Base-by-base conservation (phyloP, 2,797 vertebrate species). In the Peromyscus melanophrys region DNA sequence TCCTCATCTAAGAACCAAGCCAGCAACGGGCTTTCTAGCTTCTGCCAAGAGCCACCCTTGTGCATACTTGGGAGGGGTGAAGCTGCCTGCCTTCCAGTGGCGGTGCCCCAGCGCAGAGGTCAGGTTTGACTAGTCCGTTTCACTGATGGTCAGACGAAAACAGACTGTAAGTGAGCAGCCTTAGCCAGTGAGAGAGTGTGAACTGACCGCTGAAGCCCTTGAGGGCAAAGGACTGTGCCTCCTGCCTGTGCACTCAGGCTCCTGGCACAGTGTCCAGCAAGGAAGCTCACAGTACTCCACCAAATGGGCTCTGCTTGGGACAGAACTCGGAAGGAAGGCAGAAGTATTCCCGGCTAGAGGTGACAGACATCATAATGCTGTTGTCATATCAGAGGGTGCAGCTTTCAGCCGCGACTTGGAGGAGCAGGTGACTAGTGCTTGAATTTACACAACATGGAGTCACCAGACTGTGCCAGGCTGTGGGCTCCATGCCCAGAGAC, bases 391-490 rank as follows among this genome's bases (percentile, higher is more conserved):
- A 71, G 69, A 67, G 59, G 88, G 43, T 43, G 23, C 43, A 21
- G 85, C 34, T 55, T 75, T 34, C 13, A 81, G 94, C 77, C 0
- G 0, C 40, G 87, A 84, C 69, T 9, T 2, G 17, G 85, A 34
- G 37, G 73, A 94, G 4, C 95, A 97, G 93, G 95, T 97, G 95
- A 93, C 93, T n/a, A 0, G 7, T 7, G 31, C 61, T 96, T 77
- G 37, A 17, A 89, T 98, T 96, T 94, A 96, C 85, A 94, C 96
- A 97, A 84, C 92, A 94, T 7, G 0, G 17, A 91, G 92, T 94
- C 94, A 78, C 8, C 29, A 0, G 92, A 89, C 89, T 37, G 57
- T 59, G 90, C 71, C 1, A 12, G 21, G 73, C 78, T 14, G 34
- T 7, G 9, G 91, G 92, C 96, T 23, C 43, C 0, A 0, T 52